These are phyloP conservation scores for Marronus borbonicus DNA, from an alignment of 2,888 invertebrate species.

Conservation along the genomic window DNA sequence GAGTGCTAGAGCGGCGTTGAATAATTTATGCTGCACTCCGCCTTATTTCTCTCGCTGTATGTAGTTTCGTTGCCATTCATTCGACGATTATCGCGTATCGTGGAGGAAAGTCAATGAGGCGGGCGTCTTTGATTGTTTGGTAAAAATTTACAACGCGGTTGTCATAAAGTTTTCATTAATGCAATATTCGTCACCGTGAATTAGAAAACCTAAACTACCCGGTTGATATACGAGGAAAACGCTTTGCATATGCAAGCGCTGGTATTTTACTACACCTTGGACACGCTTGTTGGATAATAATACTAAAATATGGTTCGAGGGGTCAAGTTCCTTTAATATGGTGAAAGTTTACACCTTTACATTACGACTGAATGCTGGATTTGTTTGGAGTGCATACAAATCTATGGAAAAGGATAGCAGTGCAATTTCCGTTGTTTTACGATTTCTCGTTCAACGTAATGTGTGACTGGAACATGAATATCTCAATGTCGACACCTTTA, in stretches of 20 bases:
- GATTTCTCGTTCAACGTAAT: no score
- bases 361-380: no score
- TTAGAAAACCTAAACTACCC: not conserved
- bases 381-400: no score
- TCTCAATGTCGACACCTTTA: no score
- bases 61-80: not conserved
- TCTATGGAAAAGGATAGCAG: no score
- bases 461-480: no score
- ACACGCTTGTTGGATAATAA: no score
- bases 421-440: no score
- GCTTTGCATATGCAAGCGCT: not conserved
- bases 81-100: not conserved
- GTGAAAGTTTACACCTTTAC: no score
- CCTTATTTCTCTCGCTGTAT: constrained; percentile 7
- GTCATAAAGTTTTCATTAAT: not conserved
- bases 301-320: no score
- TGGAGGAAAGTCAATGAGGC: constrained; percentile 2
- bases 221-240: not conserved
- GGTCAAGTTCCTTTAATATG: no score
- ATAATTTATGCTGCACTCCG: constrained; percentile 18
- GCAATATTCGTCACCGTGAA: not conserved
- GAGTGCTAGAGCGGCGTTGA: not conserved
- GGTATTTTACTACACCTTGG: no score
- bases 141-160: not conserved
- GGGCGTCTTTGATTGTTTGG: not conserved